Conservation (phyloP, 2,888 invertebrate genomes). For the Sarcophaga variegata region DNA sequence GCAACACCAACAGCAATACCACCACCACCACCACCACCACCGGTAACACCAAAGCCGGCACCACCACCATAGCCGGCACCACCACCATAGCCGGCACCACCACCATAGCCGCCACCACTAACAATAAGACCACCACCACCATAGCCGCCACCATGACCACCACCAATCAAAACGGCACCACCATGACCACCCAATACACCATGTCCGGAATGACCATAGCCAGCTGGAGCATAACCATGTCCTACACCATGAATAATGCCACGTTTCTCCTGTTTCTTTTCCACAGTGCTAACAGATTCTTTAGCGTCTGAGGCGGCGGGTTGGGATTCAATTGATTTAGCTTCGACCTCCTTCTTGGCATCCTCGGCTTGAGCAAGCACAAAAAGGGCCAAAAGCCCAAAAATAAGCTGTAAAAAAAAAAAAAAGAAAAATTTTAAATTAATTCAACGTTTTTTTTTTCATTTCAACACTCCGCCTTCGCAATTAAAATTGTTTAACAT, state of each 20-base stretch:
- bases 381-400: constrained; percentile 84
- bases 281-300: constrained; percentile 83
- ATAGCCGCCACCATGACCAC: constrained; percentile 71
- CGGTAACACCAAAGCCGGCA: no score
- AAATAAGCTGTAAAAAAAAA: constrained; percentile 77
- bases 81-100: no score
- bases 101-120: no score
- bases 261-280: constrained; percentile 90
- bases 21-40: no score
- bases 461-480: neutral
- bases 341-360: constrained; percentile 83
- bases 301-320: constrained; percentile 83
- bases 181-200: constrained; percentile 81
- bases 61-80: no score
- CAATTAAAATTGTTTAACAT: constrained; percentile 4
- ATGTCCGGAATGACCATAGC: constrained; percentile 66
- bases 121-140: constrained; percentile 65
- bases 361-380: constrained; percentile 84
- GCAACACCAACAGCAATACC: constrained; percentile 72
- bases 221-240: constrained; percentile 83
- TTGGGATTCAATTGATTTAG: constrained; percentile 75
- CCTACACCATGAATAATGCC: constrained; percentile 84
- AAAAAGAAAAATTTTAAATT: constrained; percentile 50
- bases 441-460: neutral
- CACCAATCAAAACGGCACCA: constrained; percentile 79